These are phyloP conservation scores for Caenorhabditis drosophilae DNA, from an alignment of 2,888 invertebrate species.

Conservation along the genomic window DNA sequence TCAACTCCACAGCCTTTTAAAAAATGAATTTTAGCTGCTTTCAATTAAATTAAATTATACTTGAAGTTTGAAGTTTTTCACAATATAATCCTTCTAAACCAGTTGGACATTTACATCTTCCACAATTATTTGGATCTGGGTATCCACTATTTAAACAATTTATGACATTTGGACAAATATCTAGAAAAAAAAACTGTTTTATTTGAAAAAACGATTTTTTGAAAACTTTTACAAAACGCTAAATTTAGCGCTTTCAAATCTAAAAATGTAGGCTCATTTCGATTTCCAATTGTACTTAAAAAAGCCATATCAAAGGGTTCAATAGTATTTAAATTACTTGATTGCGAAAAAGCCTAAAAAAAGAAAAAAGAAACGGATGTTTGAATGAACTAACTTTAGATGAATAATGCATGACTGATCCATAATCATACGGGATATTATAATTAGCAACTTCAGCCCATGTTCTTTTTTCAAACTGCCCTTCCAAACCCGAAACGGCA, in stretches of 20 bases:
- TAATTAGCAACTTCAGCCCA: conserved; percentile 36
- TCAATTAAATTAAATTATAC: conserved; percentile 12
- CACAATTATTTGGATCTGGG: conserved; percentile 64
- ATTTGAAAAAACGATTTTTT: neutral
- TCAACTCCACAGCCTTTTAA: conserved; percentile 47
- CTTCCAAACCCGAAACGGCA: conserved; percentile 37
- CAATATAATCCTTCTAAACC: conserved; percentile 61
- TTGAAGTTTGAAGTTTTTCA: conserved; percentile 50
- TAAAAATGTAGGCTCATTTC: conserved; percentile 49
- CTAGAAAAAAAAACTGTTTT: conserved; percentile 22
- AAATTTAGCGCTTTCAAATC: conserved; percentile 51
- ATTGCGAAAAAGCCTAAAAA: conserved; percentile 43
- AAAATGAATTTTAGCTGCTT: no score
- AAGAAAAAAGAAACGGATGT: no score
- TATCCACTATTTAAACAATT: conserved; percentile 64
- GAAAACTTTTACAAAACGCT: conserved; percentile 47
- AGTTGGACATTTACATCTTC: conserved; percentile 61
- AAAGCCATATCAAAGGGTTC: conserved; percentile 44
- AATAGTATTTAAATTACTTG: conserved; percentile 38
- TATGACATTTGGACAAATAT: conserved; percentile 39
- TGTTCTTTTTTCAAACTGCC: conserved; percentile 47
- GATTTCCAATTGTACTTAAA: conserved; percentile 50
- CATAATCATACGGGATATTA: conserved; percentile 53
- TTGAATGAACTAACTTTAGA: conserved; percentile 29
- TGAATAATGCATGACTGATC: conserved; percentile 53